Evolutionary conservation across 2,113 vertebrate species (phyloP).

Genomic region (Aspiorhynchus laticeps): DNA sequence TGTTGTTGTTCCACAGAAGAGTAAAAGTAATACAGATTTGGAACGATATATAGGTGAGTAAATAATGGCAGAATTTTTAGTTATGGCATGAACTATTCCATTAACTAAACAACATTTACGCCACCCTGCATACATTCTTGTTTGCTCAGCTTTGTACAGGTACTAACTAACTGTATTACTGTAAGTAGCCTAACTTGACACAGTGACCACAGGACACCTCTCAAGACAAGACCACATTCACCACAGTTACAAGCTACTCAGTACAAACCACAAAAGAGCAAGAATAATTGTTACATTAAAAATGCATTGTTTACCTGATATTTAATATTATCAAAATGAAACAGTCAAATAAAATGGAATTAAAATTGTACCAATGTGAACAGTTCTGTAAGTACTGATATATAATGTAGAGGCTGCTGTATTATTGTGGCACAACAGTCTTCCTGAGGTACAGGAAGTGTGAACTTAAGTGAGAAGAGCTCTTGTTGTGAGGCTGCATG

Average conservation of each 20-base stretch:
- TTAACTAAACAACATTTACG: background rate
- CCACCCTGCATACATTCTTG: background rate
- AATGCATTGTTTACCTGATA: background rate
- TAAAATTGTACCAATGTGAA: background rate
- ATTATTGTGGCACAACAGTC: background rate
- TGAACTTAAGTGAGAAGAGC: background rate
- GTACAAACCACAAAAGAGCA: background rate
- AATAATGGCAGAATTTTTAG: background rate
- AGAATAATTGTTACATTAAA: too few relatives aligned
- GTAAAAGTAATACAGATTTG: too few relatives aligned
- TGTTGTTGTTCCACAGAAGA: background rate
- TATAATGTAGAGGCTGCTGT: background rate
- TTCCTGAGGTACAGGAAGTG: constrained; percentile 16
- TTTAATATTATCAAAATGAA: background rate
- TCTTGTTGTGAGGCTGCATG: background rate
- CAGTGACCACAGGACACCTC: background rate
- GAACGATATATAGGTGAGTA: background rate
- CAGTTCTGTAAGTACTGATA: background rate
- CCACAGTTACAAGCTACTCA: background rate
- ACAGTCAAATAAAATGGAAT: too few relatives aligned
- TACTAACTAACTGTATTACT: background rate
- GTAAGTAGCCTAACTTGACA: background rate
- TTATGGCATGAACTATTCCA: background rate
- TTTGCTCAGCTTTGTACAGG: background rate
- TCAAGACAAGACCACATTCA: background rate